Percentiles rank a stretch among this genome's conserved stretches.
Evolutionary conservation across 2,113 vertebrate genomes (phyloP).

Genomic region (Cisticola juncidis): DNA sequence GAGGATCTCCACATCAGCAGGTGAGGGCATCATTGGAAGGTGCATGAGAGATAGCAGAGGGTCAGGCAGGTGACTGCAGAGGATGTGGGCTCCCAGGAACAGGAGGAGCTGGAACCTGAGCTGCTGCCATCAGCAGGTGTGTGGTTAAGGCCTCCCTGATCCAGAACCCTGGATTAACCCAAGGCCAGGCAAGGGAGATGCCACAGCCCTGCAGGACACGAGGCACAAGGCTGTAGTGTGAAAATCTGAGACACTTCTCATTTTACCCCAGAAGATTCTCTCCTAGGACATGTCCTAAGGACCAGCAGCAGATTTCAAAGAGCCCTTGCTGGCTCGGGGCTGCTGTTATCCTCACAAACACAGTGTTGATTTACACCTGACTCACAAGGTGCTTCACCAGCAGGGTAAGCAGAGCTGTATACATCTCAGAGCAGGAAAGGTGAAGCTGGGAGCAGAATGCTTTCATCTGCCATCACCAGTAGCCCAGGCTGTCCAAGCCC

Average conservation of each 20-base stretch:
- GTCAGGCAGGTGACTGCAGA: not conserved
- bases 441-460: not conserved
- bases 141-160: not conserved
- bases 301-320: not conserved
- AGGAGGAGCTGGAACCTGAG: not conserved
- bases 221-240: not conserved
- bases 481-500: not conserved
- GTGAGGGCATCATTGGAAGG: not conserved
- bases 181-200: not conserved
- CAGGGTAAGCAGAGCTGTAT: not conserved
- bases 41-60: not conserved
- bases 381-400: not conserved
- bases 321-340: fast-evolving
- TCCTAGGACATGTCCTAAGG: not conserved
- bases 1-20: not conserved
- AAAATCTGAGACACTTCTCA: not conserved
- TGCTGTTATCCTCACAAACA: not conserved
- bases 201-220: not conserved
- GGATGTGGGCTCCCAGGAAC: conserved; percentile 1
- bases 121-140: not conserved
- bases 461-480: not conserved
- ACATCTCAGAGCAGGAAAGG: not conserved
- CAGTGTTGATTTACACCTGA: not conserved
- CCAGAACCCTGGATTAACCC: not conserved
- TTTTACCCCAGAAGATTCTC: not conserved